phyloP scores from a whole-genome alignment of 2,797 vertebrate genomes.

The Balearica regulorum region DNA sequence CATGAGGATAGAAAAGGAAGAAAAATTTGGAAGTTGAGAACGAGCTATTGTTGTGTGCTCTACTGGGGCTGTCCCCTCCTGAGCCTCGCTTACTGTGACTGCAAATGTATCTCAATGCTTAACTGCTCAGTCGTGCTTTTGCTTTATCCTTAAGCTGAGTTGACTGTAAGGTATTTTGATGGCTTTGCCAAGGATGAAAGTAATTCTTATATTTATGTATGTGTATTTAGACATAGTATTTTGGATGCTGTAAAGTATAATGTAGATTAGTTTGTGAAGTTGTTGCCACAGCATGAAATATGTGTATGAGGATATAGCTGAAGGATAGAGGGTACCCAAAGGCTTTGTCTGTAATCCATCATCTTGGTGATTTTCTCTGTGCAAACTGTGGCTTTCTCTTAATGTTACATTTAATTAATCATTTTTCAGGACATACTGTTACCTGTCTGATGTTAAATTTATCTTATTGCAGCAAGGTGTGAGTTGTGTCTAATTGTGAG shows the following conservation, averaged over 20 bases:
- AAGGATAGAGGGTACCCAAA: not conserved
- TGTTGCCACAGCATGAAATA: not conserved
- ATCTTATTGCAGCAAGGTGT: not conserved
- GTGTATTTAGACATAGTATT: not conserved
- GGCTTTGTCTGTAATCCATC: not conserved
- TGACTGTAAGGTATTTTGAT: not conserved
- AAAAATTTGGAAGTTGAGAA: not conserved
- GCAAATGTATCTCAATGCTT: not conserved
- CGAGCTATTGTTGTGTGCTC: rapidly evolving
- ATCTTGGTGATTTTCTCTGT: not conserved
- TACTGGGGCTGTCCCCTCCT: not conserved
- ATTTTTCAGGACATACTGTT: not conserved
- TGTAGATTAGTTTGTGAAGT: not conserved
- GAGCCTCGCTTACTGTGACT: not conserved
- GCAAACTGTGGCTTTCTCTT: not conserved
- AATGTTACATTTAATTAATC: not conserved
- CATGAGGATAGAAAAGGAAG: not conserved
- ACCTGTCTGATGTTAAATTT: not conserved
- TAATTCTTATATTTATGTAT: not conserved
- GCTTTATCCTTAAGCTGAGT: not conserved
- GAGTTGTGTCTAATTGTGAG: not conserved
- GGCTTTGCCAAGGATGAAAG: constrained; percentile 1
- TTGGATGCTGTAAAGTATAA: not conserved
- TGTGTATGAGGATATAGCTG: not conserved
- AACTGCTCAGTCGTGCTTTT: not conserved